A percentile compares a stretch with the other conserved stretches of the same genome.
These are phyloP conservation scores for Crocuta crocuta DNA, from an alignment of 2,113 vertebrate species.

Conservation along the genomic window DNA sequence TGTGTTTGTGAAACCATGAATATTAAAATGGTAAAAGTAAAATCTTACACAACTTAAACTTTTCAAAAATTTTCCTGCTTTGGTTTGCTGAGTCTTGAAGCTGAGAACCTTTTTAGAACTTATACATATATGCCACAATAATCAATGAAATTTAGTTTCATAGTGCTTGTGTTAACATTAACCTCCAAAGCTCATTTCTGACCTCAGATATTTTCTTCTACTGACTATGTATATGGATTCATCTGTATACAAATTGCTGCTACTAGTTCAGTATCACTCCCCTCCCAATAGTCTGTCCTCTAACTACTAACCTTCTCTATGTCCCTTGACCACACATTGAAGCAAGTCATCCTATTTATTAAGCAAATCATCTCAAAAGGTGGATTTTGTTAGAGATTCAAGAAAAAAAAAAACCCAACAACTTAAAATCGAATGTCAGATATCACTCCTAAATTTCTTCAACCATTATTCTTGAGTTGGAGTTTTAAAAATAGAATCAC, in stretches of 20 bases:
- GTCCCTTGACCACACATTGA: not conserved
- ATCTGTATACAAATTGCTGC: not conserved
- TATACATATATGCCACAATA: not conserved
- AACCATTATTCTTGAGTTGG: not conserved
- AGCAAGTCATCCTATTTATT: not conserved
- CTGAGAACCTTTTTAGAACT: not conserved
- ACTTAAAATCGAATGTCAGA: not conserved
- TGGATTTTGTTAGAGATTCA: not conserved
- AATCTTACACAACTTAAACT: not conserved
- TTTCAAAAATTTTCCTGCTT: not conserved
- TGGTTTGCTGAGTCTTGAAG: not conserved
- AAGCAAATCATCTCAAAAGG: not conserved
- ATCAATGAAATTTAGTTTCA: not conserved
- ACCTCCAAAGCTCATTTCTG: not conserved
- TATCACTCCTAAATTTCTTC: not conserved
- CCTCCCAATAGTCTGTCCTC: not conserved
- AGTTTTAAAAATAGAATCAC: not conserved
- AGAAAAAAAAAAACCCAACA: not conserved
- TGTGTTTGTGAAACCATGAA: not conserved
- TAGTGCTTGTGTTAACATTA: not conserved
- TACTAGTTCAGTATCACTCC: not conserved
- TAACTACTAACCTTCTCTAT: not conserved
- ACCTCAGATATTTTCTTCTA: not conserved
- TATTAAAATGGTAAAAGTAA: slow-evolving; percentile 9
- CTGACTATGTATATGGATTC: not conserved